Evolutionary conservation across 2,113 vertebrate species (phyloP).

Genomic region (Catharus bicknelli): DNA sequence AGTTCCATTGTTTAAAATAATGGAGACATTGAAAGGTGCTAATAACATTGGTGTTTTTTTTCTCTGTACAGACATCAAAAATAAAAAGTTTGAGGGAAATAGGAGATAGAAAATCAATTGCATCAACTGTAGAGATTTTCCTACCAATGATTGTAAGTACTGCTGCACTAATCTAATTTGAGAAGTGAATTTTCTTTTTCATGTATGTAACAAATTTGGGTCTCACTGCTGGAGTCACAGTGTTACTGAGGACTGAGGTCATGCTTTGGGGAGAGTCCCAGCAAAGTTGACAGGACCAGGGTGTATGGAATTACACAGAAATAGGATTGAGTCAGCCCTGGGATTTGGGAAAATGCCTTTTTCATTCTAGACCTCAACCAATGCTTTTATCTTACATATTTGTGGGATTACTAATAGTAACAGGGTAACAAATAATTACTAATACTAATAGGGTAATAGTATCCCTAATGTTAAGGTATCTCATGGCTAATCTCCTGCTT

Average conservation of each 20-base stretch:
- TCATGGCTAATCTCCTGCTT: not conserved
- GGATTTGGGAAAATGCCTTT: not conserved
- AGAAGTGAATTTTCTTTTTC: not conserved
- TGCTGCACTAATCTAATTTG: not conserved
- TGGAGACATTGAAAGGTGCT: not conserved
- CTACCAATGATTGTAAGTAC: slow-evolving; percentile 29
- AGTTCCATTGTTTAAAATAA: not conserved
- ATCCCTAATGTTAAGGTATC: not conserved
- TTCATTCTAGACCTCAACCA: not conserved
- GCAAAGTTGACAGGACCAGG: not conserved
- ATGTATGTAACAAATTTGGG: not conserved
- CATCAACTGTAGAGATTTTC: not conserved
- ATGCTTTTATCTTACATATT: not conserved
- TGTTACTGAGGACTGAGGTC: not conserved
- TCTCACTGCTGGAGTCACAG: not conserved
- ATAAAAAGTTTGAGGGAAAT: not conserved
- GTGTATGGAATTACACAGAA: not conserved
- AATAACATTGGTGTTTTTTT: not conserved
- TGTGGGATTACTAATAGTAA: not conserved
- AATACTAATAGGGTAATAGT: too few species aligned
- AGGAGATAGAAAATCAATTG: slow-evolving; percentile 32
- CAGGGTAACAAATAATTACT: too few species aligned
- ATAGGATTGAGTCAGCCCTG: not conserved
- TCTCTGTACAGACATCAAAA: not conserved
- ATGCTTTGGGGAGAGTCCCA: not conserved